Percentiles rank a stretch among this genome's conserved stretches.
Conservation (phyloP, 2,888 invertebrate genomes). For the Torymus auratus region DNA sequence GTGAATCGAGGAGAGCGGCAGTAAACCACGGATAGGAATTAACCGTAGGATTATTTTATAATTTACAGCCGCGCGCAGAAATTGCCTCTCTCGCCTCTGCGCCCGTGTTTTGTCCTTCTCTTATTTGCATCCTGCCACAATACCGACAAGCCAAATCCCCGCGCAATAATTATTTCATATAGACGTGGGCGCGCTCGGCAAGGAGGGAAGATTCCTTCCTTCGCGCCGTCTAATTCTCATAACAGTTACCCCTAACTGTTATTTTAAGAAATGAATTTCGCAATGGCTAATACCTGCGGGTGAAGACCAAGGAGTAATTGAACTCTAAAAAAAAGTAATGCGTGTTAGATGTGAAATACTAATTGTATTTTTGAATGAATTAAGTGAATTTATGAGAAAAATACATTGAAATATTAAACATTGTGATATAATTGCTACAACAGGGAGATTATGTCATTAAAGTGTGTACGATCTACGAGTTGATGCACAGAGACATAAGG, state of each 20-base stretch:
- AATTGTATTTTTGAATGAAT: too few species aligned
- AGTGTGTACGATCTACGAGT: too few species aligned
- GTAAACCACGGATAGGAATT: conserved; percentile 71
- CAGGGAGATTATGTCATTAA: too few species aligned
- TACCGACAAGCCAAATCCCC: conserved; percentile 63
- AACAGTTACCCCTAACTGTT: conserved; percentile 57
- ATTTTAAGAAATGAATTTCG: conserved; percentile 55
- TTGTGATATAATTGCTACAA: too few species aligned
- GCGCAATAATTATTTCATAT: conserved; percentile 67
- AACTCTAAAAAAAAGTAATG: conserved; percentile 23
- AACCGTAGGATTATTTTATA: conserved; percentile 73
- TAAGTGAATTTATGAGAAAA: too few species aligned
- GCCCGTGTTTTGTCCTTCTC: conserved; percentile 63
- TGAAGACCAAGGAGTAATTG: conserved; percentile 18
- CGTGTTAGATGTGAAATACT: background rate
- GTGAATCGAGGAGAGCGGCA: conserved; percentile 67
- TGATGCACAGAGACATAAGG: too few species aligned
- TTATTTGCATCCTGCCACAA: conserved; percentile 65
- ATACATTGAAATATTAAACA: too few species aligned
- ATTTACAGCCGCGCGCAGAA: conserved; percentile 69
- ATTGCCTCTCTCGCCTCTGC: conserved; percentile 64
- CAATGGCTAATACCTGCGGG: conserved; percentile 10
- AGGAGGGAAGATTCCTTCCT: conserved; percentile 63
- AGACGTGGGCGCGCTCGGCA: conserved; percentile 13
- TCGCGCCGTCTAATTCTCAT: conserved; percentile 50